Percentiles rank a stretch among this genome's conserved stretches.
Evolutionary conservation across 1,140 invertebrate species (phyloP).

Genomic region (Bombus haemorrhoidalis): DNA sequence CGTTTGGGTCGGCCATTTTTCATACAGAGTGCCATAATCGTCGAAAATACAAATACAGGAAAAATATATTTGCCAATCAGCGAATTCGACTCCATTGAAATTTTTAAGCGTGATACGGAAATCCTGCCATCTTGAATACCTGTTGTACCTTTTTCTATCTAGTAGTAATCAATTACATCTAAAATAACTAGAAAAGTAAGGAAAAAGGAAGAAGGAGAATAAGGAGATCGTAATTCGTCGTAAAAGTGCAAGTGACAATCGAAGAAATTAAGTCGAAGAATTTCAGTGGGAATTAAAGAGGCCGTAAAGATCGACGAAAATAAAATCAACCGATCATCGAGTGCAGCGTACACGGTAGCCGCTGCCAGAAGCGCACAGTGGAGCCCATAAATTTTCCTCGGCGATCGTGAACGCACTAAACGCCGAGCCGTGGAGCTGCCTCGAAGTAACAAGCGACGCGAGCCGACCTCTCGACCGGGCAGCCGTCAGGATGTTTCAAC

Average conservation of each 20-base stretch:
- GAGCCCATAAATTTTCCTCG: conserved; percentile 40
- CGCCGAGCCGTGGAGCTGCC: conserved; percentile 66
- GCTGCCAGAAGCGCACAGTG: conserved; percentile 20
- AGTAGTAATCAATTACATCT: background rate
- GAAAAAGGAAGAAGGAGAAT: background rate
- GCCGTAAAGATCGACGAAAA: background rate
- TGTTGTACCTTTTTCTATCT: conserved; percentile 25
- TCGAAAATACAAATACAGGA: background rate
- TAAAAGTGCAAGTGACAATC: background rate
- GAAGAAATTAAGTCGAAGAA: background rate
- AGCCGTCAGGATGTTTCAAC: conserved; percentile 54
- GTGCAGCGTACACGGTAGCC: background rate
- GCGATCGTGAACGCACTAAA: conserved; percentile 34
- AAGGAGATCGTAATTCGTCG: background rate
- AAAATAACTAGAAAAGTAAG: background rate
- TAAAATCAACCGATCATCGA: background rate
- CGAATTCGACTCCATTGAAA: background rate
- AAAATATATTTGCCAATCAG: background rate
- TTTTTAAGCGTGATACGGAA: conserved; percentile 41
- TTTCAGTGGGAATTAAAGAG: too few species aligned
- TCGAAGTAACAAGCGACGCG: conserved; percentile 62
- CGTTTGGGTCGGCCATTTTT: background rate
- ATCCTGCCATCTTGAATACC: conserved; percentile 46
- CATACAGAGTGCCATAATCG: conserved; percentile 51
- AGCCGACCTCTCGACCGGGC: conserved; percentile 60